Conservation (phyloP, 1,140 invertebrate genomes). For the Brevipalpus yothersi region DNA sequence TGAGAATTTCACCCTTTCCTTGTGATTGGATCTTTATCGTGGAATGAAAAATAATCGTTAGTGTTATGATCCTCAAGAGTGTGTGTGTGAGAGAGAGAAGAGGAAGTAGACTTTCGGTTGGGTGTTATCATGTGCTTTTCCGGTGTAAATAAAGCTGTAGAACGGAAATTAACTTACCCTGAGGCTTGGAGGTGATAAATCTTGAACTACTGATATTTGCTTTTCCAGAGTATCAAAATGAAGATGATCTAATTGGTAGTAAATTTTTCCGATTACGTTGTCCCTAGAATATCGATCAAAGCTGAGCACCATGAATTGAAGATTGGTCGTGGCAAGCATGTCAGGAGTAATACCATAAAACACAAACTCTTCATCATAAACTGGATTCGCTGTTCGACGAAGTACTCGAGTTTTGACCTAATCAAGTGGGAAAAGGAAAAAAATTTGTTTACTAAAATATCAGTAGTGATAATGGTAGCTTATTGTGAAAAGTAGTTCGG, state of each 20-base stretch:
- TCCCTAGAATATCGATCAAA: conserved; percentile 92
- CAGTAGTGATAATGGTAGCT: neutral
- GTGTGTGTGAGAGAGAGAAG: no score
- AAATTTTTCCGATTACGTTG: conserved; percentile 90
- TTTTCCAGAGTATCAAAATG: conserved; percentile 11
- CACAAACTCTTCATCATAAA: conserved; percentile 89
- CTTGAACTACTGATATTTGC: conserved; percentile 10
- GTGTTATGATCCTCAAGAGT: neutral
- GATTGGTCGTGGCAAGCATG: conserved; percentile 54
- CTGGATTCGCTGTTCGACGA: conserved; percentile 65
- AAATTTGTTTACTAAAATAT: neutral
- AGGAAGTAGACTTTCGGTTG: neutral
- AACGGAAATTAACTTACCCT: neutral
- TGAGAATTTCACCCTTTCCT: conserved; percentile 63
- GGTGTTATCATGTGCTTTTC: neutral
- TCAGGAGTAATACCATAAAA: conserved; percentile 70
- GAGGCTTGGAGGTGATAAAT: conserved; percentile 11
- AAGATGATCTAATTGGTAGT: conserved; percentile 29
- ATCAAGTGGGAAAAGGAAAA: neutral
- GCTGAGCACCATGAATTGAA: conserved; percentile 81
- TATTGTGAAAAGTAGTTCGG: neutral
- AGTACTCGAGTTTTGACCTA: conserved; percentile 63
- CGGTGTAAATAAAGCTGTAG: neutral
- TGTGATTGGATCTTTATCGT: conserved; percentile 44
- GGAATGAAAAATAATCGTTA: neutral